These are phyloP conservation scores for Blastobasis lacticolella DNA, from an alignment of 2,888 invertebrate genomes.

Conservation along the genomic window DNA sequence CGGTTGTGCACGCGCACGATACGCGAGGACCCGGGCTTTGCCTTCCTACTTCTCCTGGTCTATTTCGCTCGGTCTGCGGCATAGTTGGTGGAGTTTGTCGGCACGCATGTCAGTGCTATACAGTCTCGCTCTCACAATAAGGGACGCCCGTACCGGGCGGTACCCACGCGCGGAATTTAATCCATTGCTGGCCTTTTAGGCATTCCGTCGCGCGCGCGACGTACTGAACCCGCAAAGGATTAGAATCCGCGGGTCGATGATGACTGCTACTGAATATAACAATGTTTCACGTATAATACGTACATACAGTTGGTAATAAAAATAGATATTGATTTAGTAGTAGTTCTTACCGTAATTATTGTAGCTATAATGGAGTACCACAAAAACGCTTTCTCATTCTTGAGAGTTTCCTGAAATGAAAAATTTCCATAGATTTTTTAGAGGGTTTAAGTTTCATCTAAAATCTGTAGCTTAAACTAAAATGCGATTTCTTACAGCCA, in stretches of 20 bases:
- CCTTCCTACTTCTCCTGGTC: too few species aligned
- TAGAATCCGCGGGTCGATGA: too few species aligned
- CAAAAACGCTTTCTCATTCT: conserved; percentile 90
- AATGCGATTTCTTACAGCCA: conserved; percentile 40
- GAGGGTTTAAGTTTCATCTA: too few species aligned
- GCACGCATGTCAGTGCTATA: background rate
- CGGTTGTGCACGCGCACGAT: too few species aligned
- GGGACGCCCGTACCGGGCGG: background rate
- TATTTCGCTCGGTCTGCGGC: too few species aligned
- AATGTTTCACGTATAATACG: too few species aligned
- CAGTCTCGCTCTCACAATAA: background rate
- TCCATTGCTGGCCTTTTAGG: too few species aligned
- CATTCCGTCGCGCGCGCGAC: too few species aligned
- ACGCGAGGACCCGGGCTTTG: too few species aligned
- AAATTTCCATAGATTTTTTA: conserved; percentile 17
- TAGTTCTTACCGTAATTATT: conserved; percentile 83
- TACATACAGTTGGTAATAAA: background rate
- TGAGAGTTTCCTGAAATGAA: conserved; percentile 82
- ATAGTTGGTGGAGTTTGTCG: too few species aligned
- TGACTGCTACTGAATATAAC: too few species aligned
- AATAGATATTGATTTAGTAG: background rate
- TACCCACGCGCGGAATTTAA: background rate
- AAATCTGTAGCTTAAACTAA: too few species aligned
- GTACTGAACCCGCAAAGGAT: background rate
- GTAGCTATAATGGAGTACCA: conserved; percentile 90